These are phyloP conservation scores for Malurus cyaneus DNA, from an alignment of 2,113 vertebrate genomes.

Conservation along the genomic window DNA sequence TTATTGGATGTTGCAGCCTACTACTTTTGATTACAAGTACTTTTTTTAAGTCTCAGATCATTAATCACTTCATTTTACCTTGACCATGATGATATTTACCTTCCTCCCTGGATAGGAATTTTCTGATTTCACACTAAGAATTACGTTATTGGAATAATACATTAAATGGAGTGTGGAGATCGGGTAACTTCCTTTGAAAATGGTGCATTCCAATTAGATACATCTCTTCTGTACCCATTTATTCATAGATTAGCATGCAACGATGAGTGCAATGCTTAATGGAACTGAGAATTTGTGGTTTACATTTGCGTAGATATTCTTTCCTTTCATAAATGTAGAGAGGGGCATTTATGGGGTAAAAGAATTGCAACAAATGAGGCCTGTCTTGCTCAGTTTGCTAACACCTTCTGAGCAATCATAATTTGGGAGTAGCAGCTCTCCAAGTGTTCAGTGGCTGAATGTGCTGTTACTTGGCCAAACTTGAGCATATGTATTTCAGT, in stretches of 20 bases:
- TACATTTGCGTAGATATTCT: background rate
- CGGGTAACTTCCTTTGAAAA: background rate
- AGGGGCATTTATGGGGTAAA: background rate
- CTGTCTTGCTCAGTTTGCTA: background rate
- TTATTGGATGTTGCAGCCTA: conserved; percentile 2
- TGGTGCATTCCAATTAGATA: background rate
- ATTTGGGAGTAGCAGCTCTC: background rate
- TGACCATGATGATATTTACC: background rate
- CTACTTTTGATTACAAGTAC: background rate
- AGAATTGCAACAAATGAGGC: background rate
- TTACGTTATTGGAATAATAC: background rate
- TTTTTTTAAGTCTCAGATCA: background rate
- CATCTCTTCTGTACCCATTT: background rate
- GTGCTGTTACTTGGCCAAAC: background rate
- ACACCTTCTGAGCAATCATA: background rate
- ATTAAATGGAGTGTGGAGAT: background rate
- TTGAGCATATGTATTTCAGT: background rate
- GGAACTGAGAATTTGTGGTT: background rate
- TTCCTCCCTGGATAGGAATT: background rate
- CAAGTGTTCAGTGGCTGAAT: background rate
- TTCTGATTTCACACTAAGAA: background rate
- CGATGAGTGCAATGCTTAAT: background rate
- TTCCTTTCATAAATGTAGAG: background rate
- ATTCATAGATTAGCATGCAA: background rate
- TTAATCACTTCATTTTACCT: conserved; percentile 6